Conservation (phyloP, 2,888 invertebrate genomes). For the Pseudoips prasinana region DNA sequence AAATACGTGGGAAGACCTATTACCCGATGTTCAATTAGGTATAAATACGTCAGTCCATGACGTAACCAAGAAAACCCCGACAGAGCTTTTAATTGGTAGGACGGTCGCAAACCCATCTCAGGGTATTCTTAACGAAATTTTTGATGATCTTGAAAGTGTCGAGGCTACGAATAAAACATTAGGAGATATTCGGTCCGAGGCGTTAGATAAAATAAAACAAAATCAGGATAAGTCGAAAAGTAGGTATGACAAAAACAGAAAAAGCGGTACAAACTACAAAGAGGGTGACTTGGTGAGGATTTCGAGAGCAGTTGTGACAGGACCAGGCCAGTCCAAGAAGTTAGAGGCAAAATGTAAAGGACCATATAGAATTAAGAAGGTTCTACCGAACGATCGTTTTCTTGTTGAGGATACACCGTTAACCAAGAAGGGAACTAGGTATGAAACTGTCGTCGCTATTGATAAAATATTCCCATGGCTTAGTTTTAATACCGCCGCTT, state of each 20-base stretch:
- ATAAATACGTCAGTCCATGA: no score
- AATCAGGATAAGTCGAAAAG: neutral
- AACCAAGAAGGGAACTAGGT: no score
- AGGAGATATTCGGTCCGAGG: neutral
- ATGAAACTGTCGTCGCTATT: no score
- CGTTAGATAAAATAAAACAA: neutral
- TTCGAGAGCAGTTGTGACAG: neutral
- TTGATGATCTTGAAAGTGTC: neutral
- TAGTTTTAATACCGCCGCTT: no score
- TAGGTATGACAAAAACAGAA: slow-evolving; percentile 1
- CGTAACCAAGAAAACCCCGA: no score
- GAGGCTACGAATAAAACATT: neutral
- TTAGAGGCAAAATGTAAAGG: slow-evolving; percentile 17
- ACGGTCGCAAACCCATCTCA: no score
- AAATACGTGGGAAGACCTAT: slow-evolving; percentile 3
- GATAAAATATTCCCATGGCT: no score
- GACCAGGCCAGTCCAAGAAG: slow-evolving; percentile 5
- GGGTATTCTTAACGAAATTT: no score
- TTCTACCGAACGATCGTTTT: slow-evolving; percentile 19
- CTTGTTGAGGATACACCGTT: no score
- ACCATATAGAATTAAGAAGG: slow-evolving; percentile 21
- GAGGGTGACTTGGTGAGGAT: slow-evolving; percentile 4
- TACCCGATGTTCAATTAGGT: no score
- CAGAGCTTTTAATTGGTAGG: no score
- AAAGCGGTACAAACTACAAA: neutral